phyloP scores from a whole-genome alignment of 2,113 vertebrate species.

The Kobus ellipsiprymnus region DNA sequence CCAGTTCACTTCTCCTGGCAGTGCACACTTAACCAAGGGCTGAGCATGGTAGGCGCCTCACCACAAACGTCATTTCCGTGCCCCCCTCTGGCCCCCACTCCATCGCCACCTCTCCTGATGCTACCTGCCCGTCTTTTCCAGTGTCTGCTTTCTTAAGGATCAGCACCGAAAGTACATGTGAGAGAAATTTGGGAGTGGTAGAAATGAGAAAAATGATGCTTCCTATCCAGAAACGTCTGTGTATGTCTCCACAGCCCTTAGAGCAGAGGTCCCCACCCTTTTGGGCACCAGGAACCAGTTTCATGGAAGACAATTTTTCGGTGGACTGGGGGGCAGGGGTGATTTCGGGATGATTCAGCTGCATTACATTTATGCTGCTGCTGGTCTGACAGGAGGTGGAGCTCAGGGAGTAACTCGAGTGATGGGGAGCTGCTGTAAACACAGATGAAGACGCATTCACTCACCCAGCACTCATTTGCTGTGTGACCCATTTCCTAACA shows the following conservation, averaged over 20 bases:
- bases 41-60: neutral
- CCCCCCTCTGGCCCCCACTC: neutral
- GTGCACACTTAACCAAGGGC: neutral
- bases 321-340: neutral
- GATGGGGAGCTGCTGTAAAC: neutral
- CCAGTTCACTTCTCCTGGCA: neutral
- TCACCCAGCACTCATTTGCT: neutral
- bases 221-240: neutral
- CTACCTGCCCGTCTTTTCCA: neutral
- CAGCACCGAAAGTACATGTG: neutral
- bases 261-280: neutral
- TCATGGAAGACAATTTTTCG: neutral
- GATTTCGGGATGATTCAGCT: neutral
- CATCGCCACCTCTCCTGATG: neutral
- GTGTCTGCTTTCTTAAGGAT: neutral
- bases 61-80: rapidly evolving
- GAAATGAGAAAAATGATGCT: neutral
- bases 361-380: neutral
- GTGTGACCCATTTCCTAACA: neutral
- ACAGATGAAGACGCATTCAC: neutral
- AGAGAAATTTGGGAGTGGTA: neutral
- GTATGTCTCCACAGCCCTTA: neutral
- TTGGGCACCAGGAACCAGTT: neutral
- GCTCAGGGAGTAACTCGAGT: neutral
- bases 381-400: neutral